Percentiles rank a stretch among this genome's conserved stretches.
Evolutionary conservation across 2,113 vertebrate genomes (phyloP).

Genomic region (Poicephalus meyeri): DNA sequence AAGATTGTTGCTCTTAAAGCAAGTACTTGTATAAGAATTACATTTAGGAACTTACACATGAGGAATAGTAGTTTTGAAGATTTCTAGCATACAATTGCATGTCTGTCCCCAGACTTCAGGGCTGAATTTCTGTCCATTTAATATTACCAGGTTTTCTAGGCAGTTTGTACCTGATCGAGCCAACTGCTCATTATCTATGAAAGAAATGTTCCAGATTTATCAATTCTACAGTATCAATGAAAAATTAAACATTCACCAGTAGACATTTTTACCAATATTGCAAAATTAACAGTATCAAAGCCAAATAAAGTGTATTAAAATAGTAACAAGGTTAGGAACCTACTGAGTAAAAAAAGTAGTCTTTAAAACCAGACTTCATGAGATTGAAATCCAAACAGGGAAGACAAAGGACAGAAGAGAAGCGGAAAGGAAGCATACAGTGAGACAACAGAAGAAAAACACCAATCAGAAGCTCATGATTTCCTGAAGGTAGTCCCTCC

Average conservation of each 20-base stretch:
- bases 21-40: background rate
- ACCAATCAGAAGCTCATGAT: background rate
- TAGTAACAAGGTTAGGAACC: background rate
- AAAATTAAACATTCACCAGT: background rate
- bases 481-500: background rate
- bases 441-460: background rate
- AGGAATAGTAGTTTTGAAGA: conserved; percentile 95
- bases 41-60: conserved; percentile 75
- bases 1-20: background rate
- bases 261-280: background rate
- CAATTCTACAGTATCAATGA: background rate
- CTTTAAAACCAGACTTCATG: background rate
- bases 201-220: background rate
- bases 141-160: conserved; percentile 95
- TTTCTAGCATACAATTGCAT: conserved; percentile 94
- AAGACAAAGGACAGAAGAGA: background rate
- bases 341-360: background rate
- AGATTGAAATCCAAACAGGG: background rate
- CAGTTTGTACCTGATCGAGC: conserved; percentile 98
- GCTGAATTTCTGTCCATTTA: conserved; percentile 95
- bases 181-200: conserved; percentile 94
- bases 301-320: background rate
- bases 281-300: background rate
- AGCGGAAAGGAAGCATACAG: background rate
- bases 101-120: conserved; percentile 93